A percentile compares a stretch with the other conserved stretches of the same genome.
Evolutionary conservation across 2,113 vertebrate genomes (phyloP).

Genomic region (Kobus ellipsiprymnus): DNA sequence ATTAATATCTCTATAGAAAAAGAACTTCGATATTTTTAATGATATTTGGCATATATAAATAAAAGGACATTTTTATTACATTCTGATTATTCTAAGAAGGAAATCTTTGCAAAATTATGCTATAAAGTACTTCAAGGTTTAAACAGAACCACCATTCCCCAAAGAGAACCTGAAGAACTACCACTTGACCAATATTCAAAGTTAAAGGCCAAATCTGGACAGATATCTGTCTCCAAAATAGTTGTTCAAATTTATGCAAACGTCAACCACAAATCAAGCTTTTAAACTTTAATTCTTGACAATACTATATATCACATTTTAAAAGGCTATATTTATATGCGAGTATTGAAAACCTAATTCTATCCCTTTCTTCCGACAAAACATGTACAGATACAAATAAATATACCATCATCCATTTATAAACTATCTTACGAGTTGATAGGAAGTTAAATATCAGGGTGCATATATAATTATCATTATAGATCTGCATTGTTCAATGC

Average conservation of each 20-base stretch:
- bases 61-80: neutral
- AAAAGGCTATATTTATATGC: neutral
- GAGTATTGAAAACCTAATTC: neutral
- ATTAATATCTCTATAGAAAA: neutral
- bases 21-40: neutral
- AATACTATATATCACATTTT: neutral
- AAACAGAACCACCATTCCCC: neutral
- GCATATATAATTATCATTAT: neutral
- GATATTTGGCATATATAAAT: neutral
- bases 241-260: neutral
- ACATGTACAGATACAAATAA: neutral
- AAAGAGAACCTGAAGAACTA: conserved; percentile 3
- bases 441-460: neutral
- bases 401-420: neutral
- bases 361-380: neutral
- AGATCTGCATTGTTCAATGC: neutral
- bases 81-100: conserved; percentile 1
- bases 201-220: neutral
- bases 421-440: neutral
- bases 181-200: conserved; percentile 42
- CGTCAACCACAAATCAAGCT: neutral
- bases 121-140: conserved; percentile 6
- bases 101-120: conserved; percentile 20
- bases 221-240: conserved; percentile 5
- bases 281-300: conserved; percentile 18